phyloP scores from a whole-genome alignment of 2,888 invertebrate genomes.

The Alloplasta piceator region DNA sequence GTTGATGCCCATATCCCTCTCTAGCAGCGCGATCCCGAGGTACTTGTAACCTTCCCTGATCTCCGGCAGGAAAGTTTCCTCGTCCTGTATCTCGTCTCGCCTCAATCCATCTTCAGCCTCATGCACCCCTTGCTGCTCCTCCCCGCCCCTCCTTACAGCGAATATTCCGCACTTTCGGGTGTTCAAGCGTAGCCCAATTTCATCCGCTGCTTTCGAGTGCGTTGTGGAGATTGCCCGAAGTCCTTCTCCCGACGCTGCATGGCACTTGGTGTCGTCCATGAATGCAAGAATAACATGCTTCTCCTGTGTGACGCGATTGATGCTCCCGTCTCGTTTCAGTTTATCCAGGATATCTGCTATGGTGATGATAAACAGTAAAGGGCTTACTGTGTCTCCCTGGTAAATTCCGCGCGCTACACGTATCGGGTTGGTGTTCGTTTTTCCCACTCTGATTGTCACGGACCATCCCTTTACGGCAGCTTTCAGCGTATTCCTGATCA shows the following conservation, averaged over 20 bases:
- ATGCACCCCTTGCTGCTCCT: not conserved
- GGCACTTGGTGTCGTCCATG: constrained; percentile 64
- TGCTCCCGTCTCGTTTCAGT: constrained; percentile 15
- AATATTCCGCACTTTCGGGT: constrained; percentile 37
- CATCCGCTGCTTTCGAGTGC: constrained; percentile 20
- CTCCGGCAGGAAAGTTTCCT: constrained; percentile 26
- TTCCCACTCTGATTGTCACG: constrained; percentile 21
- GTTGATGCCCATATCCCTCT: constrained; percentile 10
- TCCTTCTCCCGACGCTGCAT: constrained; percentile 41
- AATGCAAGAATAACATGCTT: constrained; percentile 48
- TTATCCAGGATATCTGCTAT: constrained; percentile 30
- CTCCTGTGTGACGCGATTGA: constrained; percentile 17
- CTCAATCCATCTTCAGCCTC: no score
- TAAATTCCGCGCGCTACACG: no score
- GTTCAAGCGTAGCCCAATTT: constrained; percentile 21
- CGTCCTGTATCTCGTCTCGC: not conserved
- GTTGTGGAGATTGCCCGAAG: constrained; percentile 12
- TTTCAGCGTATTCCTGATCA: not conserved
- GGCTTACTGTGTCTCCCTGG: constrained; percentile 60
- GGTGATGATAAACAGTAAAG: constrained; percentile 53
- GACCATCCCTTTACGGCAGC: constrained; percentile 19
- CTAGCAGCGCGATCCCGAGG: constrained; percentile 11
- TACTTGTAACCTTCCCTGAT: constrained; percentile 37
- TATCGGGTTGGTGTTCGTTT: constrained; percentile 23
- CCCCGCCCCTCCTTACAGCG: no score